A percentile compares a stretch with the other conserved stretches of the same genome.
phyloP scores from a whole-genome alignment of 2,888 invertebrate species.

The Bombylius discolor region DNA sequence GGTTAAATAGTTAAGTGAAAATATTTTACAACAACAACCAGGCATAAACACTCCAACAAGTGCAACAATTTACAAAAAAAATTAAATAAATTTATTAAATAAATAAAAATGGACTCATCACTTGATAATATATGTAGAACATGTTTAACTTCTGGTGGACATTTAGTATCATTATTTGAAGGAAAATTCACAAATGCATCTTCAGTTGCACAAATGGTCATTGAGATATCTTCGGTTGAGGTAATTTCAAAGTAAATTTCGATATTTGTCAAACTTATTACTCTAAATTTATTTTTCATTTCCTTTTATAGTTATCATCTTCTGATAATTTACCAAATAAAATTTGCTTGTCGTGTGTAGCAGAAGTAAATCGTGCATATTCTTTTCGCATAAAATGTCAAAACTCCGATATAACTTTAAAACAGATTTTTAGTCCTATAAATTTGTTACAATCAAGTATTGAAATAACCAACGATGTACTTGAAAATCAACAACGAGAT shows the following conservation, averaged over 20 bases:
- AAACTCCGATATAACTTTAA: conserved; percentile 29
- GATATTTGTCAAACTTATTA: neutral
- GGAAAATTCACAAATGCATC: neutral
- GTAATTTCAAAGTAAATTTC: neutral
- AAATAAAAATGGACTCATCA: neutral
- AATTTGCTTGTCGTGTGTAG: conserved; percentile 32
- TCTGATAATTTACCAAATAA: conserved; percentile 31
- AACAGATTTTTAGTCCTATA: conserved; percentile 22
- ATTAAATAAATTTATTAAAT: too few species aligned
- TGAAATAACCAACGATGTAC: too few species aligned
- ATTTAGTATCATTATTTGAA: conserved; percentile 30
- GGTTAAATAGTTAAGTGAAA: too few species aligned
- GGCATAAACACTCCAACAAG: too few species aligned
- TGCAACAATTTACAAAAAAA: too few species aligned
- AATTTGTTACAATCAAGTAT: neutral
- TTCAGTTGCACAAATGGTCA: conserved; percentile 11
- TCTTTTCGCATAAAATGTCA: conserved; percentile 35
- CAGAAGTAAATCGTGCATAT: conserved; percentile 33
- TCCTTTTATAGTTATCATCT: conserved; percentile 22
- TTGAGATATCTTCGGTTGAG: conserved; percentile 7
- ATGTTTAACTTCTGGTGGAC: conserved; percentile 25
- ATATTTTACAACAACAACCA: too few species aligned
- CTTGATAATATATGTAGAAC: conserved; percentile 29
- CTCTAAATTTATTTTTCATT: neutral
- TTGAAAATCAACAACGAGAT: neutral